phyloP scores from a whole-genome alignment of 2,113 vertebrate species.

The Myiagra hebetior region DNA sequence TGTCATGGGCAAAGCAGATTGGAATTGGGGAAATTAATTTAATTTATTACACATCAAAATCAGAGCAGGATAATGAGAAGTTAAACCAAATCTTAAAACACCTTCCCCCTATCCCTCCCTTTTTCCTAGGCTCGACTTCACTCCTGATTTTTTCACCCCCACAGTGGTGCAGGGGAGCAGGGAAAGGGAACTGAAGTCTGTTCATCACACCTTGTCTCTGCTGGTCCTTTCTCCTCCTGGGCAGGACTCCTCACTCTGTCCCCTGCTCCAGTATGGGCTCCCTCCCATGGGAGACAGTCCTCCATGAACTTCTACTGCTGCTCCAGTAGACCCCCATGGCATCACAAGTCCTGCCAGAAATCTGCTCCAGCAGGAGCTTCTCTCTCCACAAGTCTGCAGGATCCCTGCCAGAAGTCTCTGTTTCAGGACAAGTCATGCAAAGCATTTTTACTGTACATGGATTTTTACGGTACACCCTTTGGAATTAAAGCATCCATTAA shows the following conservation, averaged over 20 bases:
- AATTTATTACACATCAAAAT: background rate
- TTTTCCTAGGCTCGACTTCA: background rate
- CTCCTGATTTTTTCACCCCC: background rate
- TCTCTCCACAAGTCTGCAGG: background rate
- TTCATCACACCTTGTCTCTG: background rate
- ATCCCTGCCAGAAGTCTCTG: background rate
- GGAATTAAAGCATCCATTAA: background rate
- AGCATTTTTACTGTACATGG: background rate
- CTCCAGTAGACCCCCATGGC: background rate
- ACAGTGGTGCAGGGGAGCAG: background rate
- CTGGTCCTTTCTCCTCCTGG: background rate
- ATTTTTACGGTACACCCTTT: background rate
- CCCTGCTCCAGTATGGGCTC: background rate
- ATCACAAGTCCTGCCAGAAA: background rate
- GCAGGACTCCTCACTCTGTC: background rate
- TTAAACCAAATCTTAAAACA: background rate
- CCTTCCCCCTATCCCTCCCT: fast-evolving
- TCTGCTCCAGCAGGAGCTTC: background rate
- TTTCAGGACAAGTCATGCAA: background rate
- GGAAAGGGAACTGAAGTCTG: background rate
- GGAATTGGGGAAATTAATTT: background rate
- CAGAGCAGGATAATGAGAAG: background rate
- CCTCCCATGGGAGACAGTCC: fast-evolving
- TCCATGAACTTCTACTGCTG: background rate
- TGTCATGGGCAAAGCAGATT: fast-evolving